Conservation (phyloP, 2,797 vertebrate genomes). For the Enoplosus armatus region DNA sequence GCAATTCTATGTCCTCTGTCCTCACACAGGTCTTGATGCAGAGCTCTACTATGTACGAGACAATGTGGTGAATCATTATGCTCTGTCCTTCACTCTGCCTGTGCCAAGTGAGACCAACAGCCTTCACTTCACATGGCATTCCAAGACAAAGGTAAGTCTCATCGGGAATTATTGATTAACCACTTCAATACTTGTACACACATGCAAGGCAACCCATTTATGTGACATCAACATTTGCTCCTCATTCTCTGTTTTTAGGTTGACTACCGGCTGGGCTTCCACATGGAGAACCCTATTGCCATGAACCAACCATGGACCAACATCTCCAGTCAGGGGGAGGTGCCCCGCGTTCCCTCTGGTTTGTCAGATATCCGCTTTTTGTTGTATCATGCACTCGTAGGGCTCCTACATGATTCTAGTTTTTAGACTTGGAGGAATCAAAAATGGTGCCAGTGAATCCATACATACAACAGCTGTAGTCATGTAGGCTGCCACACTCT, state of each 20-base stretch:
- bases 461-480: not conserved
- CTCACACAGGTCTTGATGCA: conserved; percentile 92
- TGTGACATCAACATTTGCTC: not conserved
- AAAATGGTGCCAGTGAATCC: not conserved
- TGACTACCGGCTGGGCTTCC: conserved; percentile 95
- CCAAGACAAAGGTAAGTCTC: conserved; percentile 89
- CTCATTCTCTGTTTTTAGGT: conserved; percentile 82
- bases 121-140: conserved; percentile 97
- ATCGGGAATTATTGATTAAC: not conserved
- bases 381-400: not conserved
- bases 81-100: conserved; percentile 95
- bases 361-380: conserved; percentile 21
- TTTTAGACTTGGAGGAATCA: not conserved
- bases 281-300: conserved; percentile 91
- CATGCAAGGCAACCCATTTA: not conserved
- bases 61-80: conserved; percentile 94
- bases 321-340: conserved; percentile 93
- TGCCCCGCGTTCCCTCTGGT: conserved; percentile 94
- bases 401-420: not conserved
- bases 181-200: not conserved
- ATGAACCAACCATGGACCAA: conserved; percentile 94
- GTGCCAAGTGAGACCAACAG: conserved; percentile 95
- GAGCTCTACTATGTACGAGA: conserved; percentile 97
- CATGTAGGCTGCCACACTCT: not conserved
- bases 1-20: conserved; percentile 15